Conservation (phyloP, 2,888 invertebrate species). For the Aleiodes leptofemur region DNA sequence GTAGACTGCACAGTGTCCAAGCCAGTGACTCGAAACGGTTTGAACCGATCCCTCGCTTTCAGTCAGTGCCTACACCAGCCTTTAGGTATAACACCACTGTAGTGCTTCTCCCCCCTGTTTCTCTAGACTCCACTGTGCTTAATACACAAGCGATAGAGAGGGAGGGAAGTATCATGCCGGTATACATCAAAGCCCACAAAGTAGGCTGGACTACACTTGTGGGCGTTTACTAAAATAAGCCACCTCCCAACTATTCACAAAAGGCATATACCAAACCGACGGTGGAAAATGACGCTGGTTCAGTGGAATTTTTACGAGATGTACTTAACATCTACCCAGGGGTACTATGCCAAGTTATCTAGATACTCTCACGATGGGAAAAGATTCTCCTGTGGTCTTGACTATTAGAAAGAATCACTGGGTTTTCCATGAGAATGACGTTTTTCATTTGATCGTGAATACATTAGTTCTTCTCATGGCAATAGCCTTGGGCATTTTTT, state of each 20-base stretch:
- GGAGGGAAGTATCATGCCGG: constrained; percentile 54
- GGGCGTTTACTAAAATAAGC: constrained; percentile 70
- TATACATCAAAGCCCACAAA: constrained; percentile 69
- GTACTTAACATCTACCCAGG: constrained; percentile 70
- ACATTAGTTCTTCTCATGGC: too few relatives aligned
- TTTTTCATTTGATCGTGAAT: too few relatives aligned
- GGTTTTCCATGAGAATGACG: not conserved
- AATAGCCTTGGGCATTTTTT: too few relatives aligned
- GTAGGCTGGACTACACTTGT: constrained; percentile 73
- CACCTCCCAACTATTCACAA: constrained; percentile 56
- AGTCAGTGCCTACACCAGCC: constrained; percentile 66
- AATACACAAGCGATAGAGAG: constrained; percentile 7
- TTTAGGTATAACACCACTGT: not conserved
- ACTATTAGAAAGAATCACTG: not conserved
- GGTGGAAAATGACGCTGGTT: constrained; percentile 71
- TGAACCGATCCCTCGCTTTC: constrained; percentile 73
- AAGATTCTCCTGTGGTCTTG: not conserved
- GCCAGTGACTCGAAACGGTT: constrained; percentile 75
- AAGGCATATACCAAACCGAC: constrained; percentile 60
- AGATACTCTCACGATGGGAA: constrained; percentile 25
- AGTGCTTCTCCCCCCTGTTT: constrained; percentile 35
- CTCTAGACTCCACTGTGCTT: constrained; percentile 28
- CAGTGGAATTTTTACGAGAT: constrained; percentile 74
- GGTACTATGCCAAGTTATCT: constrained; percentile 5
- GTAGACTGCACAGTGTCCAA: constrained; percentile 61